Conservation (phyloP, 2,113 vertebrate genomes). For the Promerops cafer region DNA sequence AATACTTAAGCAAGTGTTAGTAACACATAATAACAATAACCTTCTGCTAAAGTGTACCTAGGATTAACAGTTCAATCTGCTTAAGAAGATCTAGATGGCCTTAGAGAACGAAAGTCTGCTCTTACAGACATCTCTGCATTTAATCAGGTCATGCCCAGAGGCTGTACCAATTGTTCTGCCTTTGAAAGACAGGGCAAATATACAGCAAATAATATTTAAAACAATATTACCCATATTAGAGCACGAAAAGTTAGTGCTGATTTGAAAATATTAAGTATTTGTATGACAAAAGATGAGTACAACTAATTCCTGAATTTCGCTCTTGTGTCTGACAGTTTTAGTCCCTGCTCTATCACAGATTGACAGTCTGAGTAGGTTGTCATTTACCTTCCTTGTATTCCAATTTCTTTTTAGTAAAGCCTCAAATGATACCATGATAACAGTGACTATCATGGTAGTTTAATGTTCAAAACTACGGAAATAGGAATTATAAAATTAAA, state of each 20-base stretch:
- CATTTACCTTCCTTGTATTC: background rate
- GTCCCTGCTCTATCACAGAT: background rate
- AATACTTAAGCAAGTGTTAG: background rate
- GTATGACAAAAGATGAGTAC: background rate
- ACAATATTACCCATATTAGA: background rate
- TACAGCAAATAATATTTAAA: background rate
- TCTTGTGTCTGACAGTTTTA: background rate
- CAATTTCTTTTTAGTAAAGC: background rate
- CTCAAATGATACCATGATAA: background rate
- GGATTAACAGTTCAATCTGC: conserved; percentile 15
- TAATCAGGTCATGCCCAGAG: background rate
- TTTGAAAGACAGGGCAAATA: background rate
- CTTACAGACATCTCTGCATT: background rate
- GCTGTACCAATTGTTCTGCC: background rate
- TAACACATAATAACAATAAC: background rate
- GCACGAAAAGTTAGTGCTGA: background rate
- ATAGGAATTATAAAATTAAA: background rate
- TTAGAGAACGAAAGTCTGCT: conserved; percentile 28
- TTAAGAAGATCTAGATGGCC: background rate
- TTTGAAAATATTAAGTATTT: background rate
- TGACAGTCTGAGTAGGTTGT: background rate
- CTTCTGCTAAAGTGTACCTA: conserved; percentile 5
- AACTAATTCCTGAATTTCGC: background rate
- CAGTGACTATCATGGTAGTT: too few species aligned
- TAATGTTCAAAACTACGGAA: background rate